Evolutionary conservation across 2,797 vertebrate species (phyloP).

Genomic region (Dermochelys coriacea): DNA sequence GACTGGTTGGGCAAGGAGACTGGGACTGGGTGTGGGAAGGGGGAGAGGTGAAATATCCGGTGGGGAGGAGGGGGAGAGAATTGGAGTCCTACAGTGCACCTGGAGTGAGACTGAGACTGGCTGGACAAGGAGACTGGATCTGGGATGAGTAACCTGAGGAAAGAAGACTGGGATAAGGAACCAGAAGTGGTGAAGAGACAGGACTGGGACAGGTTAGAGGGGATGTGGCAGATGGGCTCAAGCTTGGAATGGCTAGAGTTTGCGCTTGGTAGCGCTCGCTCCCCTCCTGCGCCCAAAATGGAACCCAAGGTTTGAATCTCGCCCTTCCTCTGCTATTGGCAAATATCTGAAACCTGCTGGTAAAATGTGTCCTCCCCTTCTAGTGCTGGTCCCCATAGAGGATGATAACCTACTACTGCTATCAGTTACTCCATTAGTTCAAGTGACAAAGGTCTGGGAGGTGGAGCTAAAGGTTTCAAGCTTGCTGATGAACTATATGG

Average conservation of each 20-base stretch:
- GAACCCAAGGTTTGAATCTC: background rate
- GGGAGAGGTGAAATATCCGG: no score
- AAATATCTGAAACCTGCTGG: background rate
- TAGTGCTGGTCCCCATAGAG: background rate
- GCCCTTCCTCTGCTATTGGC: background rate
- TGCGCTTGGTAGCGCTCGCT: no score
- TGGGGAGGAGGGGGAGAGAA: no score
- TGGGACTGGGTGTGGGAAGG: background rate
- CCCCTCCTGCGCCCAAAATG: background rate
- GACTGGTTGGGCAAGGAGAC: background rate
- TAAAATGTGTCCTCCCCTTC: background rate
- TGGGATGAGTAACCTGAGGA: background rate
- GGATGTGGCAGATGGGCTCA: background rate
- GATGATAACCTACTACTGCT: background rate
- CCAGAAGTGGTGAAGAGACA: background rate
- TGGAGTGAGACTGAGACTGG: rapidly evolving
- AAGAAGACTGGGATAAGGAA: background rate
- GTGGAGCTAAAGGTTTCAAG: background rate
- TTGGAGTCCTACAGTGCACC: rapidly evolving
- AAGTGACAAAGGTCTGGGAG: background rate
- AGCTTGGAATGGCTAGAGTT: background rate
- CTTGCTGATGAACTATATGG: no score
- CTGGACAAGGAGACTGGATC: background rate
- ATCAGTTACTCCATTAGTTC: no score
- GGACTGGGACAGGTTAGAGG: background rate